Evolutionary conservation across 1,140 invertebrate species (phyloP).

Genomic region (Hyposmocoma kahamanoa): DNA sequence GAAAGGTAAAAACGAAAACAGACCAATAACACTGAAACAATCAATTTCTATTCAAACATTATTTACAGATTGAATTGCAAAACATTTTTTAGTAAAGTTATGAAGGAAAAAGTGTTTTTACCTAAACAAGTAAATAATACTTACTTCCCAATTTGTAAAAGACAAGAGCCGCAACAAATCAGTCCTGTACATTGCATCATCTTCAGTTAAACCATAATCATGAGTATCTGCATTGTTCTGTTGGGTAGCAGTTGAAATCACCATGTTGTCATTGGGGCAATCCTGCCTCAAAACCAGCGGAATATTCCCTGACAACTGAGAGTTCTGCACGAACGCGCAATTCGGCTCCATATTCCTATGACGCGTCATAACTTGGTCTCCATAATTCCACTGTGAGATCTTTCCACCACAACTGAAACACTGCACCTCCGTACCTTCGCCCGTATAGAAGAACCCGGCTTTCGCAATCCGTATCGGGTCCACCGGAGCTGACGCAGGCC

Average conservation of each 20-base stretch:
- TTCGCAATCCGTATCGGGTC: constrained; percentile 80
- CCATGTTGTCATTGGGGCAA: constrained; percentile 17
- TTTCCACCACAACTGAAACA: constrained; percentile 84
- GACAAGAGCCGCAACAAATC: constrained; percentile 74
- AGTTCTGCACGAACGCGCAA: constrained; percentile 82
- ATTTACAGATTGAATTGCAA: no score
- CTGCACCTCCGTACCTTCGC: constrained; percentile 79
- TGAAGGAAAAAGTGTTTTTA: no score
- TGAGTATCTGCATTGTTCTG: neutral
- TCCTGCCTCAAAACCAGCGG: constrained; percentile 53
- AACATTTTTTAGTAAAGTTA: no score
- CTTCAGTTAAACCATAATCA: constrained; percentile 38
- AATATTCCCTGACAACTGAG: constrained; percentile 78
- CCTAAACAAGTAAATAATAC: constrained; percentile 18
- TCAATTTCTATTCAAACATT: no score
- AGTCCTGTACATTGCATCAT: constrained; percentile 69
- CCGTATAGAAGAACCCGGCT: constrained; percentile 88
- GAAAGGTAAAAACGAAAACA: no score
- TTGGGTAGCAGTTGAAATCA: neutral
- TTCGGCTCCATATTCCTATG: constrained; percentile 78
- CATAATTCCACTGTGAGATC: constrained; percentile 84
- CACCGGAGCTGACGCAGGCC: constrained; percentile 81
- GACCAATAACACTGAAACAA: no score
- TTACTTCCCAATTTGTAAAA: constrained; percentile 80
- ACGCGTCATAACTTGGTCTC: constrained; percentile 80